These are phyloP conservation scores for rabbit (Oryctolagus cuniculus) DNA, from an alignment of 2,113 vertebrate species.

Conservation along the genomic window DNA sequence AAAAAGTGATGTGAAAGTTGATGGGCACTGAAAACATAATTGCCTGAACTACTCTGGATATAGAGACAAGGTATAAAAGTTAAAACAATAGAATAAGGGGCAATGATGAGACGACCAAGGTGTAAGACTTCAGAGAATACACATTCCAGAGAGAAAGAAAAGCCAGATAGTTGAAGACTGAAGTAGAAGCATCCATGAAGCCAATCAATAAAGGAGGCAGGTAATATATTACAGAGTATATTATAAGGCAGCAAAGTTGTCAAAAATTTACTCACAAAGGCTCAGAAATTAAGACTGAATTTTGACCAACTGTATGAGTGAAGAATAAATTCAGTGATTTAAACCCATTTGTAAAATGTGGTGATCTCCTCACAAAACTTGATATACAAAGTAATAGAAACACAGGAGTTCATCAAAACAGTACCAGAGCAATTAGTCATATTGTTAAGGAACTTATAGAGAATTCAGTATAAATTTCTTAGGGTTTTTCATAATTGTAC, in stretches of 20 bases:
- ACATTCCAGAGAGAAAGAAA: neutral
- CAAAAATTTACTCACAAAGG: neutral
- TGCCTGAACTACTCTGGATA: neutral
- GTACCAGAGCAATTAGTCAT: neutral
- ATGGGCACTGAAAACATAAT: neutral
- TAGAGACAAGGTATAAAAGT: neutral
- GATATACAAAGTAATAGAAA: neutral
- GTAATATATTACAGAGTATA: neutral
- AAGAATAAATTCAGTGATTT: neutral
- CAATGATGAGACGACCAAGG: neutral
- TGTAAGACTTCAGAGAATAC: neutral
- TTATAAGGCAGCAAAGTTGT: conserved; percentile 21
- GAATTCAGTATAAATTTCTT: neutral
- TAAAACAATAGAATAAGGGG: neutral
- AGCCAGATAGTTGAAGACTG: neutral
- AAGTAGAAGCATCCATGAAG: neutral
- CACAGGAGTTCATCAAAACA: neutral
- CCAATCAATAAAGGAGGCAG: neutral
- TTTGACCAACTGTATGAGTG: neutral
- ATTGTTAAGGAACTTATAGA: neutral
- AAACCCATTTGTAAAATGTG: neutral
- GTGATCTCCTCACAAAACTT: neutral
- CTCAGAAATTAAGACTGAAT: neutral
- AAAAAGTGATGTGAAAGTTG: neutral
- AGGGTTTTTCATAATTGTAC: neutral